A percentile compares a stretch with the other conserved stretches of the same genome.
Conservation (phyloP, 2,888 invertebrate genomes). For the Noctua fimbriata region DNA sequence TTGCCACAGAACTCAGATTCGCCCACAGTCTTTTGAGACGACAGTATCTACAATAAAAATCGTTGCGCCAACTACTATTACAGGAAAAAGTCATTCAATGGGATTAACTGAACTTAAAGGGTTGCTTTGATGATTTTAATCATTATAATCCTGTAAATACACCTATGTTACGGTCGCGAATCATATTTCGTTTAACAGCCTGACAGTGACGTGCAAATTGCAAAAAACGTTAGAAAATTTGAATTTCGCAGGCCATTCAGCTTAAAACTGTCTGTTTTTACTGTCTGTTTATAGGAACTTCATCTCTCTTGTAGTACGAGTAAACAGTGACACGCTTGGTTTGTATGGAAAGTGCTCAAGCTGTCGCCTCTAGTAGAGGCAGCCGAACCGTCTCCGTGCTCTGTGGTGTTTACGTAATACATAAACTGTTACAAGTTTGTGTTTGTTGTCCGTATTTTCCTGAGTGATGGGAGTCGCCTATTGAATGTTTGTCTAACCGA, state of each 20-base stretch:
- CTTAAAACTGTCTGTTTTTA: neutral
- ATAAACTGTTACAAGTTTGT: conserved; percentile 26
- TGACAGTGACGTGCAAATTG: too few species aligned
- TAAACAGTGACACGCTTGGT: neutral
- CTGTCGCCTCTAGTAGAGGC: neutral
- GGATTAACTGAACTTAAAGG: too few species aligned
- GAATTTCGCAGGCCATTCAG: too few species aligned
- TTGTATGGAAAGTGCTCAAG: neutral
- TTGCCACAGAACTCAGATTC: neutral
- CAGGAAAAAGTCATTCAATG: too few species aligned
- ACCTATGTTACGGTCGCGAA: too few species aligned
- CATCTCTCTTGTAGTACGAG: neutral
- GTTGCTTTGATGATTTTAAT: too few species aligned
- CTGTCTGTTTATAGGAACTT: neutral
- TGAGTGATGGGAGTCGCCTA: conserved; percentile 26
- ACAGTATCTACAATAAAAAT: neutral
- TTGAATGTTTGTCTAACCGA: conserved; percentile 42
- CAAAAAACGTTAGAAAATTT: too few species aligned
- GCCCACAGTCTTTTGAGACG: neutral
- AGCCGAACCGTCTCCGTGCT: neutral
- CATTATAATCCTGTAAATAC: too few species aligned
- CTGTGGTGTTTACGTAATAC: conserved; percentile 6
- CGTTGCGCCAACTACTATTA: neutral
- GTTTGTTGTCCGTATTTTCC: conserved; percentile 30
- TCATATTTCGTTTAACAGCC: too few species aligned